A percentile compares a stretch with the other conserved stretches of the same genome.
These are phyloP conservation scores for Heliconius melpomene DNA, from an alignment of 1,140 invertebrate genomes.

Conservation along the genomic window DNA sequence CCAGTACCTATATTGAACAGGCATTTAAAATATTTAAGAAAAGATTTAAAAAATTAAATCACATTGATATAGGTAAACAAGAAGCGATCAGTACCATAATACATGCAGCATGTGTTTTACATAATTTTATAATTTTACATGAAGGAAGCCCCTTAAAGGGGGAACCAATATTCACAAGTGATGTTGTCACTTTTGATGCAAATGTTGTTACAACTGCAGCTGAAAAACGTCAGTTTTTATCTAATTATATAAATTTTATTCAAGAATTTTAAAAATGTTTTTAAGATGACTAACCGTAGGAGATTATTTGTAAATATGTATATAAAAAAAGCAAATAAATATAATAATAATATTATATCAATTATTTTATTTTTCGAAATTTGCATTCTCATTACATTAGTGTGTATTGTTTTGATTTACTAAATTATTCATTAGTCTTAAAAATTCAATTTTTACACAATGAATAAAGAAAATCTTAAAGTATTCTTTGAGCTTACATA, in stretches of 20 bases:
- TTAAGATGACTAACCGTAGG: too few relatives aligned
- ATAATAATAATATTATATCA: too few relatives aligned
- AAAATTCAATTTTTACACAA: too few relatives aligned
- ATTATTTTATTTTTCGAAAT: too few relatives aligned
- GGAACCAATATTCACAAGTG: constrained; percentile 60
- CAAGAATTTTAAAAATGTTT: constrained; percentile 33
- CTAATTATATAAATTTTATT: constrained; percentile 75
- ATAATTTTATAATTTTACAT: constrained; percentile 72
- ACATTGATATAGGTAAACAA: constrained; percentile 61
- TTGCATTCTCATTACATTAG: too few relatives aligned
- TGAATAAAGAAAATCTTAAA: too few relatives aligned
- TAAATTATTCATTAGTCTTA: too few relatives aligned
- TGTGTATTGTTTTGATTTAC: too few relatives aligned
- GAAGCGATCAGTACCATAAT: constrained; percentile 59
- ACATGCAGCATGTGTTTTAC: constrained; percentile 65
- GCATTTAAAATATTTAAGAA: constrained; percentile 69
- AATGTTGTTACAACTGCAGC: constrained; percentile 62
- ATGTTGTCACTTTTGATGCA: constrained; percentile 63
- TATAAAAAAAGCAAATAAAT: too few relatives aligned
- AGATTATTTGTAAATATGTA: too few relatives aligned
- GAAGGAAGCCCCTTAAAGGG: constrained; percentile 67
- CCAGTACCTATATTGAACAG: constrained; percentile 62
- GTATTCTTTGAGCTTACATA: too few relatives aligned
- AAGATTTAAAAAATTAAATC: constrained; percentile 66
- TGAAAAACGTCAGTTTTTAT: constrained; percentile 73